Evolutionary conservation across 2,888 invertebrate species (phyloP).

Genomic region (Molanna angustata): DNA sequence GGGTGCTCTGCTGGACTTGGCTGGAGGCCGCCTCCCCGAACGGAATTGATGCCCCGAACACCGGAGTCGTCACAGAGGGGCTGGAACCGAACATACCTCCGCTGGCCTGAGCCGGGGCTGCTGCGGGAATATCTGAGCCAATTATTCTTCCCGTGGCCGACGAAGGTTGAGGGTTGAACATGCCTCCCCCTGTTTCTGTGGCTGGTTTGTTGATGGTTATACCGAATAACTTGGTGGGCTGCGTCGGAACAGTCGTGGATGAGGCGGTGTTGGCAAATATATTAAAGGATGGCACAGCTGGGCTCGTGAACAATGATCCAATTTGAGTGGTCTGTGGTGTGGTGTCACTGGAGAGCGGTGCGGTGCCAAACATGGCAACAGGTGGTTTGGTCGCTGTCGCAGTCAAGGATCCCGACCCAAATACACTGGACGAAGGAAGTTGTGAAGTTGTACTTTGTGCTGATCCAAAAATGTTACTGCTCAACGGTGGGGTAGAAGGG

Average conservation of each 20-base stretch:
- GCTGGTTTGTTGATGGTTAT: constrained; percentile 9
- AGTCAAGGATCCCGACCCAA: constrained; percentile 19
- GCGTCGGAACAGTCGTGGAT: neutral
- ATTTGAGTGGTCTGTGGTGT: neutral
- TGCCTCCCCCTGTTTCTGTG: constrained; percentile 7
- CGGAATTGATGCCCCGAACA: constrained; percentile 28
- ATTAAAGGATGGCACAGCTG: constrained; percentile 13
- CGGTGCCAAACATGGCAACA: constrained; percentile 16
- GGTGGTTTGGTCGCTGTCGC: constrained; percentile 9
- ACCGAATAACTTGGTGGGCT: constrained; percentile 11
- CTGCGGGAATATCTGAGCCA: constrained; percentile 8
- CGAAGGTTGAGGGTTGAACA: constrained; percentile 18
- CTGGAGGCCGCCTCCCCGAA: constrained; percentile 22
- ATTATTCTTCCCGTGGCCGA: constrained; percentile 18
- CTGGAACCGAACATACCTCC: constrained; percentile 26
- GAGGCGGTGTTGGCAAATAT: constrained; percentile 21
- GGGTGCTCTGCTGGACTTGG: constrained; percentile 4
- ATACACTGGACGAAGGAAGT: constrained; percentile 8
- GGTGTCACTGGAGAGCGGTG: neutral
- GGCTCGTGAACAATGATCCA: constrained; percentile 10
- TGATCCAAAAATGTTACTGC: too few species aligned
- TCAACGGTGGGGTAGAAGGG: constrained; percentile 20
- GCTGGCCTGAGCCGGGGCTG: constrained; percentile 10
- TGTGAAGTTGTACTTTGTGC: constrained; percentile 2
- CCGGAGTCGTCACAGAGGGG: constrained; percentile 23